These are phyloP conservation scores for Caenorhabditis panamensis DNA, from an alignment of 2,888 invertebrate species.

Conservation along the genomic window DNA sequence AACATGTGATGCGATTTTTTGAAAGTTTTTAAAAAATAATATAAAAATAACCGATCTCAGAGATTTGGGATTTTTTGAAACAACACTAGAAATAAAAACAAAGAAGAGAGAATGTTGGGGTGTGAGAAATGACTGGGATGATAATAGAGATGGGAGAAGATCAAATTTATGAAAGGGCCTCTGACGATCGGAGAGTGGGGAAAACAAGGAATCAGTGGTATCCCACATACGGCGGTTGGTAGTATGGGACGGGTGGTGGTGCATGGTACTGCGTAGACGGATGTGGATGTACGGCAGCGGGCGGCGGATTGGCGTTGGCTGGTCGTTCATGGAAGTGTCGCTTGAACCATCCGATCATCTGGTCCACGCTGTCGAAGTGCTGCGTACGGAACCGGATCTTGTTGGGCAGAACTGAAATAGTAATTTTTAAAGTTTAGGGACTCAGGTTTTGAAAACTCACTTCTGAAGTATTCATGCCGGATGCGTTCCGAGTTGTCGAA, in stretches of 20 bases:
- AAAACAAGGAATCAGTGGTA: conserved; percentile 25
- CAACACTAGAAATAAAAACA: conserved; percentile 5
- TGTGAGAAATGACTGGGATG: conserved; percentile 5
- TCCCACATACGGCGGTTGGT: conserved; percentile 8
- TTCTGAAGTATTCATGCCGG: conserved; percentile 91
- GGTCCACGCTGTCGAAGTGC: conserved; percentile 89
- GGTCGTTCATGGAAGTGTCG: conserved; percentile 96
- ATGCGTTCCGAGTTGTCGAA: conserved; percentile 87
- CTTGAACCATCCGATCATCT: conserved; percentile 96
- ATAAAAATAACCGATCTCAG: not conserved
- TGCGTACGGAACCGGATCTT: conserved; percentile 91
- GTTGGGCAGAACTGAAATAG: conserved; percentile 87
- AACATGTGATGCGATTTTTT: conserved; percentile 3
- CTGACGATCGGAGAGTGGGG: not conserved
- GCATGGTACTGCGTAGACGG: too few species aligned
- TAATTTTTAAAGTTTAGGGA: not conserved
- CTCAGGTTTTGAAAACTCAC: too few species aligned
- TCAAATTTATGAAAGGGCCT: not conserved
- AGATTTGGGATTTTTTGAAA: not conserved
- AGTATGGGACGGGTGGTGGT: conserved; percentile 8
- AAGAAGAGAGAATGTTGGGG: not conserved
- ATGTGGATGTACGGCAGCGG: too few species aligned
- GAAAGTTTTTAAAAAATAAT: not conserved
- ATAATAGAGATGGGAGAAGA: not conserved
- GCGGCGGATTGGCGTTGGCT: conserved; percentile 81